Evolutionary conservation across 2,113 vertebrate genomes (phyloP), one percentile per base, ranked within the genome.

Genomic region (Bujurquina vittata): DNA sequence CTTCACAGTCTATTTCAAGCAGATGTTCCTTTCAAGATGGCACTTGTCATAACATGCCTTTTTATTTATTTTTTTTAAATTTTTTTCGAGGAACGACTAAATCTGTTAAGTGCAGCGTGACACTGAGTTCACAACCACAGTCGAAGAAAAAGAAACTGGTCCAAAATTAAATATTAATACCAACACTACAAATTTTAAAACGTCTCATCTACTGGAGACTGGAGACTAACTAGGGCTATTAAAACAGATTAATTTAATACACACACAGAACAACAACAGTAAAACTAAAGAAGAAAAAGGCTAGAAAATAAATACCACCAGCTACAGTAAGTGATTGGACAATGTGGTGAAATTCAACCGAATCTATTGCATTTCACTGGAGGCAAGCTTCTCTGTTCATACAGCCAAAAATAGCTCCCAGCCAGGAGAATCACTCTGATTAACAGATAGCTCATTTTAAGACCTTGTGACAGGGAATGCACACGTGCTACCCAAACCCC

Each of bases 401-500:
- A 4, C 77, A 60, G 76, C 80, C 75, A 87, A 55, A 87, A 91
- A 91, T 87, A 88, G 80, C 83, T 75, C 77, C 35, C 10, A 14
- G 72, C 22, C 31, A 80, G 63, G 26, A 90, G 80, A 74, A 79
- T 88, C 73, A 59, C 55, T 87, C 84, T 75, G 83, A 91, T 91
- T 84, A 89, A 91, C 83, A 87, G 72, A 90, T 81, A 85, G 87
- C 73, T 87, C 77, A 84, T 63, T 80, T 82, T 75, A 74, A 88
- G 76, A 87, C 74, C 83, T 79, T 57, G 75, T 86, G 80, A 88
- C 84, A 76, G 83, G 31, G 79, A 65, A 75, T 43, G 49, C 65
- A 83, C 46, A 79, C 15, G 67, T 22, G 43, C 73, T 60, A 82
- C 46, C 62, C 15, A 67, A 81, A 74, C 59, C 74, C 17, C 77